Conservation (phyloP, 2,797 vertebrate species). For the Podarcis lilfordi region DNA sequence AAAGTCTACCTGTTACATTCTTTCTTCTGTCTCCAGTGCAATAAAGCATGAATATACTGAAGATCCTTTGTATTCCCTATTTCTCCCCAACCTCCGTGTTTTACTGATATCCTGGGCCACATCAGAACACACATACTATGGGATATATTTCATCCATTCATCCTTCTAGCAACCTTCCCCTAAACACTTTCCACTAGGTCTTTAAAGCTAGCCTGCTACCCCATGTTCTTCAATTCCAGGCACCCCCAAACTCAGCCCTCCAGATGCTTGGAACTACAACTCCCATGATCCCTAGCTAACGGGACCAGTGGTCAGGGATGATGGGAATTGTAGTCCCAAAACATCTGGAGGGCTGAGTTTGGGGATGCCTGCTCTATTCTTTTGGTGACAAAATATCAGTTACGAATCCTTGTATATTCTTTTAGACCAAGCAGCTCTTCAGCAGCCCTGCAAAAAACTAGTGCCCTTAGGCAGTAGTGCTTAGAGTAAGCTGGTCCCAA, state of each 20-base stretch:
- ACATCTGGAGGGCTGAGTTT: no score
- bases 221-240: background rate
- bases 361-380: no score
- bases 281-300: no score
- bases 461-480: background rate
- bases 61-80: no score
- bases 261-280: no score
- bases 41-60: background rate
- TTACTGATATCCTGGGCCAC: background rate
- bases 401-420: background rate
- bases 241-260: no score
- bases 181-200: background rate
- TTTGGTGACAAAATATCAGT: background rate
- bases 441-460: background rate
- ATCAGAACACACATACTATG: background rate
- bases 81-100: no score
- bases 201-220: background rate
- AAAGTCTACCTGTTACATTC: background rate
- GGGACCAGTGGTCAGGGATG: no score
- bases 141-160: background rate
- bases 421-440: background rate
- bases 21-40: background rate
- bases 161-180: background rate
- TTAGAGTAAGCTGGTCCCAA: background rate
- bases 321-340: no score